Conservation (phyloP, 2,113 vertebrate species). For the Tachuris rubrigastra region DNA sequence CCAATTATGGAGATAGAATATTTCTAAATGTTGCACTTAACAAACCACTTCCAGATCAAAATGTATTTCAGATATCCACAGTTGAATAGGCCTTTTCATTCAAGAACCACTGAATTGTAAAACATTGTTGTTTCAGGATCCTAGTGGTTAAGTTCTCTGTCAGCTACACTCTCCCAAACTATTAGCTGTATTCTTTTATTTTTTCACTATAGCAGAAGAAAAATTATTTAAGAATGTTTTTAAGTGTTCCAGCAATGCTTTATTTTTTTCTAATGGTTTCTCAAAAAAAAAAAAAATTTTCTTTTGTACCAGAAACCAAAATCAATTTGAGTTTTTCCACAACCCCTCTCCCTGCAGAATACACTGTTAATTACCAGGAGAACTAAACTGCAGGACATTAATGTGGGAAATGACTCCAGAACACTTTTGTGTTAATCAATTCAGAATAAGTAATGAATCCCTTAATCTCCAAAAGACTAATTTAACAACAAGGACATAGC, state of each 20-base stretch:
- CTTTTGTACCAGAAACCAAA: neutral
- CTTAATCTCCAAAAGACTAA: neutral
- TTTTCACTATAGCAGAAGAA: neutral
- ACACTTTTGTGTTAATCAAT: neutral
- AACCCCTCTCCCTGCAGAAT: rapidly evolving
- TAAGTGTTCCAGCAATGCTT: neutral
- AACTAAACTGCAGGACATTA: neutral
- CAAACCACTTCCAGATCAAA: neutral
- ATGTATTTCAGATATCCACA: neutral
- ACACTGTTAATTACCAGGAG: neutral
- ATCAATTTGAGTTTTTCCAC: neutral
- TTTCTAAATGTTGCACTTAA: neutral
- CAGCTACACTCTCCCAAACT: neutral
- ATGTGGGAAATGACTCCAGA: neutral
- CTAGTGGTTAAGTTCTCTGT: neutral
- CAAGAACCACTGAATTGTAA: neutral
- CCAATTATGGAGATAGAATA: rapidly evolving
- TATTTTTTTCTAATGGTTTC: neutral
- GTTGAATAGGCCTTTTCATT: neutral
- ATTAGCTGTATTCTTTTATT: neutral
- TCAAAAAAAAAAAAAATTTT: neutral
- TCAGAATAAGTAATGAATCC: neutral
- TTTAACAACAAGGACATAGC: neutral
- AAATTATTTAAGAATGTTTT: neutral
- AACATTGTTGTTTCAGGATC: neutral